Evolutionary conservation across 64 coral and sea anemone genomes (phyloP).

Genomic region (Actinia equina): DNA sequence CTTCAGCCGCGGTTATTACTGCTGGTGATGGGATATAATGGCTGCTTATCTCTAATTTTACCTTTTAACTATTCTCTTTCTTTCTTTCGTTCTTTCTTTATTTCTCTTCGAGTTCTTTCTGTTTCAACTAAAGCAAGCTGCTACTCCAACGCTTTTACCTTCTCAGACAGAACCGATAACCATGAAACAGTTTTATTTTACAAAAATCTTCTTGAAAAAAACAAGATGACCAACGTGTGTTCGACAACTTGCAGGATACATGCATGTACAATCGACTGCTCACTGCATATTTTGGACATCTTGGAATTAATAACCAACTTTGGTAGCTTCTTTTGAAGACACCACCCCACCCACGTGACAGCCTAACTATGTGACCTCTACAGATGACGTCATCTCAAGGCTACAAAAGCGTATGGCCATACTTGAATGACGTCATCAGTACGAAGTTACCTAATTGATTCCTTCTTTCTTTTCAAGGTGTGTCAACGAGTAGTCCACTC

Average conservation of each 20-base stretch:
- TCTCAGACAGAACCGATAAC: neutral
- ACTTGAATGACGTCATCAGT: neutral
- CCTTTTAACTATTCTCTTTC: neutral
- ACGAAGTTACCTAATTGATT: neutral
- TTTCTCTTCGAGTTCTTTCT: neutral
- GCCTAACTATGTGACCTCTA: neutral
- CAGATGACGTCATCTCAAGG: conserved; percentile 2
- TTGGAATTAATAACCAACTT: neutral
- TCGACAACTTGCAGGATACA: neutral
- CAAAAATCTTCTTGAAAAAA: neutral
- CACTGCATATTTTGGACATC: neutral
- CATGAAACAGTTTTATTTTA: neutral
- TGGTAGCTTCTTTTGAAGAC: conserved; percentile 7
- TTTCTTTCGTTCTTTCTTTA: neutral
- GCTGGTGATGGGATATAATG: neutral
- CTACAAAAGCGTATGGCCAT: neutral
- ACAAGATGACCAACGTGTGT: neutral
- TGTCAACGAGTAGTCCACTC: neutral
- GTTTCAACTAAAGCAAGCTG: neutral
- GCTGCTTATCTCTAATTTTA: neutral
- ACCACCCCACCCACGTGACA: neutral
- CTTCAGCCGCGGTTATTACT: neutral
- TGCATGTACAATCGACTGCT: neutral
- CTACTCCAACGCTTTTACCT: neutral
- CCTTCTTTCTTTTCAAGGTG: conserved; percentile 5